A percentile compares a stretch with the other conserved stretches of the same genome.
Evolutionary conservation across 2,797 vertebrate species (phyloP).

Genomic region (Pseudocheirus occidentalis): DNA sequence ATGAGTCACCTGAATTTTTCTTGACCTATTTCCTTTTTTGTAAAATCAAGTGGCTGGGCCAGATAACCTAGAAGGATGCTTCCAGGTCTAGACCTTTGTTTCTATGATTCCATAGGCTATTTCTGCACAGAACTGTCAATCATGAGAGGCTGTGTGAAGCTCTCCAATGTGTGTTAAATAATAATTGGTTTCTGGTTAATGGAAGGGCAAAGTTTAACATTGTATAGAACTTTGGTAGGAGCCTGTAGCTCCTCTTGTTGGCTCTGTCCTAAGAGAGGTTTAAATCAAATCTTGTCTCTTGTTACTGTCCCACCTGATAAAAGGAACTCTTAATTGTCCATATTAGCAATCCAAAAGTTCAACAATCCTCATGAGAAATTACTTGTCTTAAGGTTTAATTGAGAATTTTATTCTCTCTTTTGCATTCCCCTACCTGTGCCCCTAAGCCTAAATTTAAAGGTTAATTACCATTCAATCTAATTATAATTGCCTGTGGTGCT

Average conservation of each 20-base stretch:
- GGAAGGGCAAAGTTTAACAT: neutral
- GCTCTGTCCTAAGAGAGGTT: neutral
- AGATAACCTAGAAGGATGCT: neutral
- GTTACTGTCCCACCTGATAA: neutral
- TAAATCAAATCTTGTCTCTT: constrained; percentile 6
- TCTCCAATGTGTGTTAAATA: neutral
- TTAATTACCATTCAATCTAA: constrained; percentile 64
- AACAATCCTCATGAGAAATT: constrained; percentile 30
- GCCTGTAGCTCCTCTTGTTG: neutral
- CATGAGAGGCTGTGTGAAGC: neutral
- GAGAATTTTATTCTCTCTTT: constrained; percentile 46
- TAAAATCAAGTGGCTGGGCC: neutral
- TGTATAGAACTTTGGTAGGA: constrained; percentile 18
- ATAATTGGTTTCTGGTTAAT: neutral
- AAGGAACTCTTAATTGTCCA: neutral
- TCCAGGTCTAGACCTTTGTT: neutral
- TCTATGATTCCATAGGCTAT: neutral
- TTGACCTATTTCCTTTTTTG: neutral
- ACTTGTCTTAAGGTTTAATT: constrained; percentile 47
- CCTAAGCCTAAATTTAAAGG: constrained; percentile 56
- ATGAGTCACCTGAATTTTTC: neutral
- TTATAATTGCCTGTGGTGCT: constrained; percentile 39
- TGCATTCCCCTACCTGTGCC: constrained; percentile 4
- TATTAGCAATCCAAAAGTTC: constrained; percentile 34
- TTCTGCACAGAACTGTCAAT: neutral